Evolutionary conservation across 2,113 vertebrate species (phyloP).

Genomic region (Hemibagrus wyckioides): DNA sequence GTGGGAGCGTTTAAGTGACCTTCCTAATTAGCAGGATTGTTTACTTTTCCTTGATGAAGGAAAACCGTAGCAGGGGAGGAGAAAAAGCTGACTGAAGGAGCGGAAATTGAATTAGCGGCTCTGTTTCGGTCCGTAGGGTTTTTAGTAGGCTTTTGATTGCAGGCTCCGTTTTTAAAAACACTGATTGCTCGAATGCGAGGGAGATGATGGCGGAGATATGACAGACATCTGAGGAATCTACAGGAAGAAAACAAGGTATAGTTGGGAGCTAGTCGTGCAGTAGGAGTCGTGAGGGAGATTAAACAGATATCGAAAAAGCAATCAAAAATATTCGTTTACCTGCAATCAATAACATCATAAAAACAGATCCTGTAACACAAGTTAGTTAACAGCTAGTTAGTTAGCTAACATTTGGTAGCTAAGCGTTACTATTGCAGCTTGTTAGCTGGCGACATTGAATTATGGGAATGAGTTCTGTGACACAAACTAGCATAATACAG

Average conservation of each 20-base stretch:
- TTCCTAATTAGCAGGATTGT: not conserved
- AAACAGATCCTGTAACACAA: not conserved
- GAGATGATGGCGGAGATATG: not conserved
- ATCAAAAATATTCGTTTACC: not conserved
- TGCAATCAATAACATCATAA: not conserved
- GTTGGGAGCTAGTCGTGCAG: not conserved
- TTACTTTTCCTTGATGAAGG: not conserved
- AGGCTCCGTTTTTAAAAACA: not conserved
- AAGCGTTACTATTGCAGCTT: not conserved
- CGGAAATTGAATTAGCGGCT: conserved; percentile 9
- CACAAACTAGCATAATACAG: not conserved
- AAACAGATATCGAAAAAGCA: not conserved
- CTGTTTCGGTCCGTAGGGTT: not conserved
- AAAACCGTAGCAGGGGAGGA: not conserved
- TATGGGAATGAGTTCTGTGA: not conserved
- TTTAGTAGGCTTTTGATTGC: not conserved
- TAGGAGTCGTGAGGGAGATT: too few relatives aligned
- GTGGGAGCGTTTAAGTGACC: not conserved
- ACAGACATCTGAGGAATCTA: not conserved
- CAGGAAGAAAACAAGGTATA: not conserved
- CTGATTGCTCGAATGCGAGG: not conserved
- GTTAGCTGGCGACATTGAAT: not conserved
- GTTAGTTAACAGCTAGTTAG: not conserved
- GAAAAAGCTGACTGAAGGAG: not conserved
- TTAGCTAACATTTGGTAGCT: not conserved